Evolutionary conservation across 2,888 invertebrate species (phyloP), one percentile per base, ranked within the genome.

Genomic region (Cabera pusaria): DNA sequence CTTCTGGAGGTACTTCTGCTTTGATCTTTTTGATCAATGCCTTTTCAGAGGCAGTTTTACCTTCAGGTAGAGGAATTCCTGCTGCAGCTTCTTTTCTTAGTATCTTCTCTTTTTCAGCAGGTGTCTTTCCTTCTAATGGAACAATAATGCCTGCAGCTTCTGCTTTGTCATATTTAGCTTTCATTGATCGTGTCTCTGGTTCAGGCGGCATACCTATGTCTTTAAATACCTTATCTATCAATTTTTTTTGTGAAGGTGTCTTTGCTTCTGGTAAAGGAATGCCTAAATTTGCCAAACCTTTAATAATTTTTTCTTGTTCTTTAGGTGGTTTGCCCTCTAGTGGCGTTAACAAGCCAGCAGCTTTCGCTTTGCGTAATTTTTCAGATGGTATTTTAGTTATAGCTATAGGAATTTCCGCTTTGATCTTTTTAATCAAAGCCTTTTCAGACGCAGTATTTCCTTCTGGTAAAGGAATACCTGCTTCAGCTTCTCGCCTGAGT

Each of bases 201-300:
- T 59, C 58, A 11, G 59, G 61, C 9, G 64, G 63, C 2, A 64
- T 25, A 5, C 66, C 66, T n/a, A 62, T 3, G 7, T 59, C 52
- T 1, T 25, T 29, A 22, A 50, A 34, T 1, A 62, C 48, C 31
- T 60, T 61, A 5, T 52, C 42, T 6, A 57, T 43, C 1, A 59
- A 17, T 29, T 55, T 50, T 22, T 55, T 61, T 22, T 67, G 64
- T 1, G 65, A 67, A 0, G 48, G 14, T 0, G 60, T 50, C 35
- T 52, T 52, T 1, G 43, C 52, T 36, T 63, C 54, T 0, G 67
- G 61, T 0, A 66, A 35, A 1, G 53, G 54, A 1, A 49, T 6
- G 0, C 61, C 58, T 2, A 18, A 12, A 11, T 39, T 42, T 1
- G 47, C 53, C 7, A 58, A 24, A 0, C 39, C 50, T 19, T 6